Conservation (phyloP, 1,140 invertebrate genomes). For the Aphidius gifuensis region DNA sequence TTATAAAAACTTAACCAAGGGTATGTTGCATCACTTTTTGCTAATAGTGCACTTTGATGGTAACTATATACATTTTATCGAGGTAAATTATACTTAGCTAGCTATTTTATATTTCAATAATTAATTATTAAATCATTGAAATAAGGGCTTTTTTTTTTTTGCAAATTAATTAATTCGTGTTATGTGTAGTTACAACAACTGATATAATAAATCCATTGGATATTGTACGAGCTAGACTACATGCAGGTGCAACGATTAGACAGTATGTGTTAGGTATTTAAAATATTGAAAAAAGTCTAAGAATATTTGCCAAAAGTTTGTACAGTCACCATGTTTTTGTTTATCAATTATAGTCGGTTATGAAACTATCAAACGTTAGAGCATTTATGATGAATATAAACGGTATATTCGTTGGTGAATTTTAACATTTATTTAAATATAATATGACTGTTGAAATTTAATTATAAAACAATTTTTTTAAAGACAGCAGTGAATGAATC, state of each 20-base stretch:
- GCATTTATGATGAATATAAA: conserved; percentile 82
- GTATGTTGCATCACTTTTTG: conserved; percentile 84
- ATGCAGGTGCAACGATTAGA: conserved; percentile 85
- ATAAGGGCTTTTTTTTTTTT: conserved; percentile 15
- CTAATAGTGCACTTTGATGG: conserved; percentile 96
- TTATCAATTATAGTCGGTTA: conserved; percentile 93
- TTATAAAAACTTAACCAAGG: conserved; percentile 88
- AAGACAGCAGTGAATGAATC: no score
- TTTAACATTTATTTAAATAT: no score
- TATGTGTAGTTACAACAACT: conserved; percentile 79
- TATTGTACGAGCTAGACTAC: no score
- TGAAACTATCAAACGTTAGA: conserved; percentile 89
- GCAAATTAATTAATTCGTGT: no score
- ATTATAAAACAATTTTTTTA: no score
- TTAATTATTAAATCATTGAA: conserved; percentile 13
- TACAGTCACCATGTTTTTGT: conserved; percentile 85
- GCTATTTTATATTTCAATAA: no score
- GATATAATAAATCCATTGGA: conserved; percentile 92
- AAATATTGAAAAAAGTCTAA: conserved; percentile 75
- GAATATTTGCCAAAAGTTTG: conserved; percentile 87
- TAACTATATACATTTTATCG: conserved; percentile 91
- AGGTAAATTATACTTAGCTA: conserved; percentile 70
- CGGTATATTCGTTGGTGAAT: conserved; percentile 72
- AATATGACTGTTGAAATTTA: no score
- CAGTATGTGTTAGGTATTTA: conserved; percentile 75